Percentiles rank a stretch among this genome's conserved stretches.
Evolutionary conservation across 2,888 invertebrate species (phyloP).

Genomic region (Penaeus monodon): DNA sequence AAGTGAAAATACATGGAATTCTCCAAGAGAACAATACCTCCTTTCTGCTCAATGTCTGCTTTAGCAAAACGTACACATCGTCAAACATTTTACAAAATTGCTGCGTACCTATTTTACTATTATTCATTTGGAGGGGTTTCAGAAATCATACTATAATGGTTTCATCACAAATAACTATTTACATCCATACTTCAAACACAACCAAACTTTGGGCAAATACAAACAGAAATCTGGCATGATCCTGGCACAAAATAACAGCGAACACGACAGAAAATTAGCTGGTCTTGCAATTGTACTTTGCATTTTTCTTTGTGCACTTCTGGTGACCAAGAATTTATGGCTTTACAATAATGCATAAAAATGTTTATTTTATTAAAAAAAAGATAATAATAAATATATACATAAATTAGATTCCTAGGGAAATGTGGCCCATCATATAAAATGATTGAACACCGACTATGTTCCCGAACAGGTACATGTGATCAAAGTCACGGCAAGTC

Average conservation of each 20-base stretch:
- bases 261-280: constrained; percentile 35
- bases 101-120: constrained; percentile 7
- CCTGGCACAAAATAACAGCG: constrained; percentile 24
- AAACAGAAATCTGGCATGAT: constrained; percentile 28
- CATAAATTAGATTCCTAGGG: constrained; percentile 48
- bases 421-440: constrained; percentile 49
- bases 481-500: constrained; percentile 31
- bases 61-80: constrained; percentile 34
- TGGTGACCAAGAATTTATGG: constrained; percentile 45
- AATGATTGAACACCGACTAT: constrained; percentile 51
- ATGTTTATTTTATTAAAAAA: neutral
- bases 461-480: constrained; percentile 61
- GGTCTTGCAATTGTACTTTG: constrained; percentile 45
- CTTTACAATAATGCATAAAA: constrained; percentile 11
- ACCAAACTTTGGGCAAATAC: constrained; percentile 38
- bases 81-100: constrained; percentile 19
- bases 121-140: constrained; percentile 15
- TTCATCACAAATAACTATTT: constrained; percentile 43
- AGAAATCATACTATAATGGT: neutral
- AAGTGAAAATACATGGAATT: constrained; percentile 59
- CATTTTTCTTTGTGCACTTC: constrained; percentile 46
- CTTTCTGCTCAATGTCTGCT: constrained; percentile 13
- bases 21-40: constrained; percentile 16
- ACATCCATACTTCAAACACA: constrained; percentile 50
- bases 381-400: constrained; percentile 44